phyloP scores from a whole-genome alignment of 2,113 vertebrate genomes.

The Pseudorasbora parva region DNA sequence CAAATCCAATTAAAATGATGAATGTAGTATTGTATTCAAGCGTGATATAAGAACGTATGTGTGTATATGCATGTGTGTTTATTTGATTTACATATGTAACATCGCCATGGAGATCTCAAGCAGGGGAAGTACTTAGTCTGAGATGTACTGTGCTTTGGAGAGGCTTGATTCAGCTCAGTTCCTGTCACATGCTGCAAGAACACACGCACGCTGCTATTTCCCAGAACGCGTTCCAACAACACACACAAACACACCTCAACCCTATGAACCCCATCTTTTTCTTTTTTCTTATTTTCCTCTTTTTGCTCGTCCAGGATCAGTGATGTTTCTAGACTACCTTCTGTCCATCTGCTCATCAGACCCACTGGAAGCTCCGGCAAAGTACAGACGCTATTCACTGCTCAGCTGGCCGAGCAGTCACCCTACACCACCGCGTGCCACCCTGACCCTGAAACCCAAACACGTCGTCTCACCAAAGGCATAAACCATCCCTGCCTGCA shows the following conservation, averaged over 20 bases:
- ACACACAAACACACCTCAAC: constrained; percentile 39
- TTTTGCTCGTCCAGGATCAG: constrained; percentile 31
- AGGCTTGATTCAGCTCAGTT: constrained; percentile 28
- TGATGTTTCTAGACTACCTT: constrained; percentile 34
- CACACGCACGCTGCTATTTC: constrained; percentile 37
- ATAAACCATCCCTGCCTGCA: constrained; percentile 23
- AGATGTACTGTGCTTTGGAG: constrained; percentile 35
- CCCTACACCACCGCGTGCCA: constrained; percentile 40
- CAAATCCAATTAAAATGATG: not conserved
- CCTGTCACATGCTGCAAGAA: constrained; percentile 21
- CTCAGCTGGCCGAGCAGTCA: not conserved
- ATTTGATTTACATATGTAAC: constrained; percentile 40
- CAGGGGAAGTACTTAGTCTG: constrained; percentile 39
- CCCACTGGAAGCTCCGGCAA: constrained; percentile 30
- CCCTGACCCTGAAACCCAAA: constrained; percentile 53
- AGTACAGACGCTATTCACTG: constrained; percentile 14
- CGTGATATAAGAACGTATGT: not conserved
- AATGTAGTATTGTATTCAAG: not conserved
- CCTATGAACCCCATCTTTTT: constrained; percentile 28
- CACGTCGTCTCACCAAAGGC: constrained; percentile 39
- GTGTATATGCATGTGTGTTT: constrained; percentile 5
- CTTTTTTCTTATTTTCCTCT: not conserved
- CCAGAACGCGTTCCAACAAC: constrained; percentile 46
- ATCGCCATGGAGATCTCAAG: constrained; percentile 33
- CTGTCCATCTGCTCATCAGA: constrained; percentile 52